Evolutionary conservation across 2,888 invertebrate species (phyloP), one percentile per base, ranked within the genome.

Genomic region (Cerastoderma edule): DNA sequence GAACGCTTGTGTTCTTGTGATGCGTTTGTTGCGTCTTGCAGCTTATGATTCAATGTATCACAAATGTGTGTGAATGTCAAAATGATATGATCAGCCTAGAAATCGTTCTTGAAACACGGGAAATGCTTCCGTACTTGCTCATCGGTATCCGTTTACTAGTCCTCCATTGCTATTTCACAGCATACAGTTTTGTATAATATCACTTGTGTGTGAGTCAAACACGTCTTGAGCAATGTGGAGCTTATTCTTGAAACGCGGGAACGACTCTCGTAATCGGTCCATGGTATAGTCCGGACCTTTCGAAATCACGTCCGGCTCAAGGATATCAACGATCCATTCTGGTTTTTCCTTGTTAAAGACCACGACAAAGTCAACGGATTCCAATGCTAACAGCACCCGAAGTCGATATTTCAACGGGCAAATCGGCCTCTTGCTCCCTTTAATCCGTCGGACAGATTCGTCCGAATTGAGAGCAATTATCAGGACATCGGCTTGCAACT

Each of bases 311-410:
- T 75, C 69, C 2, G 75, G 75, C 0, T 60, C 48, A 13, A 75
- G 30, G 1, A 30, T 70, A 28, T 75, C 69, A 24, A 75, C 50
- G 16, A 69, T 28, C 75, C 66, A 70, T 2, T 16, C n/a, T 2
- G 75, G 75, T 16, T 19, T 16, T 4, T 19, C 19, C 24, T 75
- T 70, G 13, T 69, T 57, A 53, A 70, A 75, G 5, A 50, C 30
- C 1, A 75, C 70, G 16, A 75, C 44, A 32, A 75, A 75, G 53
- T 75, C 75, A 3, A 75, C 69, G 33, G 48, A 66, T 35, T 70
- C 35, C 13, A 70, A 48, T 8, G 66, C 65, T 35, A 56, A 27
- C 8, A 75, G 28, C 44, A 75, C 32, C 13, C 10, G 10, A 16
- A 57, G 16, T 22, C 75, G 46, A 35, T 75, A 24, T 33, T 60